Evolutionary conservation across 1,140 invertebrate genomes (phyloP).

Genomic region (Orchestia grillus): DNA sequence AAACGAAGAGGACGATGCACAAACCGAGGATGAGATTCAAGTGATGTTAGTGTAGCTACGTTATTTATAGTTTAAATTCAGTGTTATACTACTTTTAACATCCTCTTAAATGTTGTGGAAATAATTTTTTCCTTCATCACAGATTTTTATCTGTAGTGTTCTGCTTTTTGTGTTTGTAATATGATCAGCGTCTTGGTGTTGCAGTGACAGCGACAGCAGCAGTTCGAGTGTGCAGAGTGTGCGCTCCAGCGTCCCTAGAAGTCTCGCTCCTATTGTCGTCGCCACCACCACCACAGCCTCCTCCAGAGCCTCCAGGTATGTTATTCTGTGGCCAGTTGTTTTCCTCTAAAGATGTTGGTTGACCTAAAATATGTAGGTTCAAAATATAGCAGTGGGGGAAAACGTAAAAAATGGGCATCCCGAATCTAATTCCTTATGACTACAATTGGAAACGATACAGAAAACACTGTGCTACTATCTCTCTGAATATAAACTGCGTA

Average conservation of each 20-base stretch:
- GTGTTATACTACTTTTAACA: neutral
- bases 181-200: neutral
- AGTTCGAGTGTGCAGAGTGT: slow-evolving; percentile 19
- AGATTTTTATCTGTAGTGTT: neutral
- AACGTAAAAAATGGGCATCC: too few relatives aligned
- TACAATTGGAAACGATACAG: too few relatives aligned
- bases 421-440: too few relatives aligned
- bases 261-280: neutral
- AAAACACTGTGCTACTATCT: too few relatives aligned
- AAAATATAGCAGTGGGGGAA: too few relatives aligned
- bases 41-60: neutral
- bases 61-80: neutral
- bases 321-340: neutral
- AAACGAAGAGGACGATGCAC: slow-evolving; percentile 3
- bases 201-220: slow-evolving; percentile 31
- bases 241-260: neutral
- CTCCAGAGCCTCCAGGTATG: slow-evolving; percentile 44
- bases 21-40: slow-evolving; percentile 20
- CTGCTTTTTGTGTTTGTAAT: neutral
- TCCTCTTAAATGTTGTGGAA: neutral
- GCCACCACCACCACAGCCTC: neutral
- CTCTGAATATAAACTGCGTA: too few relatives aligned
- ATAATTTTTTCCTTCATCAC: neutral
- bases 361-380: too few relatives aligned
- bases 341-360: neutral